Conservation (phyloP, 2,113 vertebrate genomes). For the Zosterops hypoxanthus region DNA sequence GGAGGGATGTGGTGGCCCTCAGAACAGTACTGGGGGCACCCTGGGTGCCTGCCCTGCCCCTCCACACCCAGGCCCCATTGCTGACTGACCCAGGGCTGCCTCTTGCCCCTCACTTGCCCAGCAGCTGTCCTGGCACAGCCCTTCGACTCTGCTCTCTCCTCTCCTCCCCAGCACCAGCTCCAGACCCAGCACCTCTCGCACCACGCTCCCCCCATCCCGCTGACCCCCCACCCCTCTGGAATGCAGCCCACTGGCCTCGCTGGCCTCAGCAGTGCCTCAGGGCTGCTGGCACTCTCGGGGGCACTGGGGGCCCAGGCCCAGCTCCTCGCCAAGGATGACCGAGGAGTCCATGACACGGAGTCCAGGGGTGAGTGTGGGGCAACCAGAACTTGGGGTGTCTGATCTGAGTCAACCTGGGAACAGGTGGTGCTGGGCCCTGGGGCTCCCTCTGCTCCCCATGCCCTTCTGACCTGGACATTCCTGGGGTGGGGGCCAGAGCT, state of each 20-base stretch:
- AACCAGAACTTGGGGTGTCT: background rate
- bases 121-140: background rate
- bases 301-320: constrained; percentile 84
- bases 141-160: background rate
- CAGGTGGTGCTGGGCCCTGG: accelerated
- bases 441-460: background rate
- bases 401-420: background rate
- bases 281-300: constrained; percentile 87
- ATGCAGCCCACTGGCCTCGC: constrained; percentile 78
- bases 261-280: constrained; percentile 78
- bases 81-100: background rate
- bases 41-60: background rate
- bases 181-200: constrained; percentile 91
- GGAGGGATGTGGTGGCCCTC: accelerated
- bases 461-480: background rate
- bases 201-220: constrained; percentile 86
- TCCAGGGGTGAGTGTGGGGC: constrained; percentile 76
- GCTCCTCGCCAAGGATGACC: constrained; percentile 84
- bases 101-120: background rate
- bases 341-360: constrained; percentile 82
- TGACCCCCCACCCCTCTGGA: constrained; percentile 87
- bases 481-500: background rate
- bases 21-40: background rate
- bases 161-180: constrained; percentile 79
- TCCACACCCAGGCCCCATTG: accelerated